These are phyloP conservation scores for Pachycephala philippinensis DNA, from an alignment of 2,113 vertebrate species.

Conservation along the genomic window DNA sequence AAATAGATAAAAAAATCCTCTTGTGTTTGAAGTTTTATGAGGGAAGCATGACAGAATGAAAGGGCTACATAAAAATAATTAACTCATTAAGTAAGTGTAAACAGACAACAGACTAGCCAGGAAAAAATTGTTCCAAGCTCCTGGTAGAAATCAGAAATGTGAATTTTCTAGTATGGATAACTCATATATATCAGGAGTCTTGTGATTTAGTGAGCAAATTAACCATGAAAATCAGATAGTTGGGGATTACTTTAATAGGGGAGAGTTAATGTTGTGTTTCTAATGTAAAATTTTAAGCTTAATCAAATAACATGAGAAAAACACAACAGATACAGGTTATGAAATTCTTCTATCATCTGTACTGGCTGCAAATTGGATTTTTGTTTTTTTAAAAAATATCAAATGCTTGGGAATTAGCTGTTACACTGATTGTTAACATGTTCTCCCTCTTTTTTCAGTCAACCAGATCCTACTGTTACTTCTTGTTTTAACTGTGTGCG, in stretches of 20 bases:
- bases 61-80: not conserved
- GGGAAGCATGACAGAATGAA: not conserved
- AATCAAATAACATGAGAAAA: not conserved
- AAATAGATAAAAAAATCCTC: not conserved
- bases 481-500: constrained; percentile 81
- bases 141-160: not conserved
- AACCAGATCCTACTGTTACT: constrained; percentile 85
- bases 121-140: not conserved
- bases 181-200: not conserved
- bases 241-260: not conserved
- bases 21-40: not conserved
- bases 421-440: not conserved
- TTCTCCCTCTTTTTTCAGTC: constrained; percentile 69
- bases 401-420: not conserved
- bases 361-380: not conserved
- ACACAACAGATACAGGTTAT: not conserved
- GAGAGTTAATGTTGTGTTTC: not conserved
- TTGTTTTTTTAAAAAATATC: not conserved
- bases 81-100: not conserved
- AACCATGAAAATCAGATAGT: not conserved
- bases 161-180: not conserved
- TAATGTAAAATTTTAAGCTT: not conserved
- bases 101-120: not conserved
- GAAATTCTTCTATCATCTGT: not conserved
- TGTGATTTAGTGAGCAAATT: not conserved